A percentile compares a stretch with the other conserved stretches of the same genome.
phyloP scores from a whole-genome alignment of 2,113 vertebrate species.

The Hymenochirus boettgeri region DNA sequence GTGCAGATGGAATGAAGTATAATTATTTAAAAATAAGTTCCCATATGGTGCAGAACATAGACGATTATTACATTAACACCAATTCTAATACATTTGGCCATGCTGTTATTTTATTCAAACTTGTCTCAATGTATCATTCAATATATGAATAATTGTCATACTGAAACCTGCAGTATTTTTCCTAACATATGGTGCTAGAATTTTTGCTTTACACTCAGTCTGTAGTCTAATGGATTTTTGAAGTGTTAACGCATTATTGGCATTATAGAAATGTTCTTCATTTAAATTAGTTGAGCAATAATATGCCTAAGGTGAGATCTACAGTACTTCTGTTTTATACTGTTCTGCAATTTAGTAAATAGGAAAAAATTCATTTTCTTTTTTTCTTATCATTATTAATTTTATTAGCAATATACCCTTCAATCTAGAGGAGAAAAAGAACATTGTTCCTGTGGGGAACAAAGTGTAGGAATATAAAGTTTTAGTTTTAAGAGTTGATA shows the following conservation, averaged over 20 bases:
- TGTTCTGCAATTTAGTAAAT: slow-evolving; percentile 24
- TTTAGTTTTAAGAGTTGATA: slow-evolving; percentile 32
- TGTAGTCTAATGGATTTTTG: slow-evolving; percentile 21
- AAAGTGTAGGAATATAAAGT: slow-evolving; percentile 17
- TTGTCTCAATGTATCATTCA: slow-evolving; percentile 56
- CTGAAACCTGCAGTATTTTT: slow-evolving; percentile 47
- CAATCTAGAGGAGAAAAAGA: slow-evolving; percentile 18
- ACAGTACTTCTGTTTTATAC: slow-evolving; percentile 24
- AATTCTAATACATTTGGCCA: slow-evolving; percentile 60
- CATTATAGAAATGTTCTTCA: slow-evolving; percentile 1
- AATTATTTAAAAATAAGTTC: slow-evolving; percentile 66
- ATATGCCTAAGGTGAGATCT: slow-evolving; percentile 31
- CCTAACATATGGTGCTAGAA: slow-evolving; percentile 22
- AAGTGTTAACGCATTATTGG: slow-evolving; percentile 16
- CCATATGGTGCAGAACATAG: slow-evolving; percentile 66
- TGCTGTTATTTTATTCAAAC: slow-evolving; percentile 55
- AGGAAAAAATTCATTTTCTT: slow-evolving; percentile 25
- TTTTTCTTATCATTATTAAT: slow-evolving; percentile 22
- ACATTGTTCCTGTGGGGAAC: slow-evolving; percentile 36
- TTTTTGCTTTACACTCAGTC: slow-evolving; percentile 19
- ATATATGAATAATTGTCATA: slow-evolving; percentile 52
- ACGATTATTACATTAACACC: slow-evolving; percentile 68
- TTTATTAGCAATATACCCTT: slow-evolving; percentile 38
- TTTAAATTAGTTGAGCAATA: slow-evolving; percentile 24
- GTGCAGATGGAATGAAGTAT: slow-evolving; percentile 63